Evolutionary conservation across 2,888 invertebrate genomes (phyloP), one percentile per base, ranked within the genome.

Genomic region (Pseudococcus jackbeardsleyi): DNA sequence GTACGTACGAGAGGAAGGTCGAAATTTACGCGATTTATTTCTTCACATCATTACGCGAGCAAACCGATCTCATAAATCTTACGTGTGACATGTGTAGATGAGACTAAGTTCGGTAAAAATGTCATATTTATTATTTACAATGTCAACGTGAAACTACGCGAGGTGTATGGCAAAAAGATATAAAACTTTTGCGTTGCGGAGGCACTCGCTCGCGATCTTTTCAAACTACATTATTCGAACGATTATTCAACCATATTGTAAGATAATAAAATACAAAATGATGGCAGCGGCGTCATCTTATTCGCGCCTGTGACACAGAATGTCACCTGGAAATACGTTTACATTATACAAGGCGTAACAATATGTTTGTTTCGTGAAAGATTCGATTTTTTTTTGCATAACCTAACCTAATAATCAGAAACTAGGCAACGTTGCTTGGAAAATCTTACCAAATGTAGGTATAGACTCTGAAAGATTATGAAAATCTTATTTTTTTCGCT

Each of bases 101-200:
- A 64, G 64, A 64, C 64, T 22, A 22, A 64, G 64, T 64, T 22
- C 4, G 64, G 64, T 64, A 64, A 64, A 64, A 64, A 64, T 64
- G 64, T 64, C 64, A 64, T 64, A 64, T 64, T 64, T 64, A 64
- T 64, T 64, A 64, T 64, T 64, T 64, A 64, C 64, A 64, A 64
- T 64, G 64, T 64, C 64, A 64, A 64, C 64, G 64, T 64, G 64
- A 19, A 64, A 64, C 22, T 64, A 64, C 19, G 64, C 64, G 64
- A 19, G 11, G 8, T 64, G 64, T 64, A 64, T 22, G 19, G 50
- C 6, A 64, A 64, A 64, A 64, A 64, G 64, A 64, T 22, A 64
- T 64, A 64, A 64, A 64, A 64, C 64, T 64, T 64, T 64, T 64
- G 64, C 64, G 11, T 64, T 11, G 12, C 50, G 12, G 50, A 33